Base-by-base conservation (phyloP, 2,113 vertebrate genomes). In the Rhadina sibilatrix region DNA sequence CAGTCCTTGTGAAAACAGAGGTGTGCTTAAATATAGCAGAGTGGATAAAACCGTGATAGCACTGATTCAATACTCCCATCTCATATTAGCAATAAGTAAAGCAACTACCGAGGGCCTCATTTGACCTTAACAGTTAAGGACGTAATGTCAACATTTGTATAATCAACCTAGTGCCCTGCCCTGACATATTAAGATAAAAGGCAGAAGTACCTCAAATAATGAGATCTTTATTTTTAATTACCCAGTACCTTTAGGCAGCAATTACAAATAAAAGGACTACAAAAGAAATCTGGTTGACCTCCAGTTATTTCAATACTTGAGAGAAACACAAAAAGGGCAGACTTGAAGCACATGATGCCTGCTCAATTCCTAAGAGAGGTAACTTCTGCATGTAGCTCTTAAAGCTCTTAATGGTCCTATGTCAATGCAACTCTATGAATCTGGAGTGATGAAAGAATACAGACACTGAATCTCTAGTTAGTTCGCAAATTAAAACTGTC, bases 181-280 rank as follows among this genome's bases (percentile, higher is more conserved):
- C 84, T 91, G 59, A 66, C 38, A 92, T 50, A 72, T n/a, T 61
- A 94, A 90, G 47, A 90, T 54, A 95, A 93, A 94, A 93, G 53
- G 35, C 46, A 79, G 27, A 88, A 91, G 75, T 54, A 93, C 38
- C 75, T 90, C 82, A 93, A 96, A 90, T 90, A 95, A 86, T 37
- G 52, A 91, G 59, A 95, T 80, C 75, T 89, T 90, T 74, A 81
- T 59, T 95, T 89, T 91, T 90, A 87, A 95, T 96, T 77, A 93
- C 5, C 23, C 33, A 31, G 22, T 90, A 84, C 53, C 84, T 91
- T 89, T n/a, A 91, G 81, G 91, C 85, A 95, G 76, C 47, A 94
- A 70, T 83, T 94, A 66, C 68, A 88, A 91, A 46, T 65, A 61
- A 85, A 78, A 88, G 52, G 54, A 47, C 79, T 74, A 47, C 19